Percentiles rank a stretch among this genome's conserved stretches.
Conservation (phyloP, 2,888 invertebrate species). For the Troilus luridus region DNA sequence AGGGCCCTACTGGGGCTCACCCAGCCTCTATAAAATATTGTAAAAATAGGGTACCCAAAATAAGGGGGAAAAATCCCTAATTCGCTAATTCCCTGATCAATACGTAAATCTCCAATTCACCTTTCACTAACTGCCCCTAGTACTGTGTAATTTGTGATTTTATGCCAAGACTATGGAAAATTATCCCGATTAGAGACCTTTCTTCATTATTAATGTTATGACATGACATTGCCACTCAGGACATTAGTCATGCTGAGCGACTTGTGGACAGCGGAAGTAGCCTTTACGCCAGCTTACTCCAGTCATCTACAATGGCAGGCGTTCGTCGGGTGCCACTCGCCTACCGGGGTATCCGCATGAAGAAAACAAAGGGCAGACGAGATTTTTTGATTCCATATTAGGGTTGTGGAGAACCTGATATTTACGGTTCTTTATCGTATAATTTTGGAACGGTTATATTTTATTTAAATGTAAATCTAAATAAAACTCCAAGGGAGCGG, state of each 20-base stretch:
- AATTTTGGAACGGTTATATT: no score
- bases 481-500: no score
- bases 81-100: no score
- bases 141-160: not conserved
- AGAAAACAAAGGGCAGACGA: not conserved
- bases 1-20: no score
- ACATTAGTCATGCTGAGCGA: not conserved
- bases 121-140: no score
- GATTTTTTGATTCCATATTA: not conserved
- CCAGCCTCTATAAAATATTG: no score
- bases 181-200: not conserved
- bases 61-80: no score
- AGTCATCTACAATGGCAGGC: not conserved
- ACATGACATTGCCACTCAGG: not conserved
- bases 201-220: not conserved
- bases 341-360: not conserved
- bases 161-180: not conserved
- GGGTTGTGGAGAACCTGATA: not conserved
- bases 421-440: no score
- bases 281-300: not conserved
- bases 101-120: no score
- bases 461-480: no score
- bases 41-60: no score
- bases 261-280: not conserved
- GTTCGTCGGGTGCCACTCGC: not conserved